Evolutionary conservation across 1,140 invertebrate genomes (phyloP).

Genomic region (Maniola jurtina): DNA sequence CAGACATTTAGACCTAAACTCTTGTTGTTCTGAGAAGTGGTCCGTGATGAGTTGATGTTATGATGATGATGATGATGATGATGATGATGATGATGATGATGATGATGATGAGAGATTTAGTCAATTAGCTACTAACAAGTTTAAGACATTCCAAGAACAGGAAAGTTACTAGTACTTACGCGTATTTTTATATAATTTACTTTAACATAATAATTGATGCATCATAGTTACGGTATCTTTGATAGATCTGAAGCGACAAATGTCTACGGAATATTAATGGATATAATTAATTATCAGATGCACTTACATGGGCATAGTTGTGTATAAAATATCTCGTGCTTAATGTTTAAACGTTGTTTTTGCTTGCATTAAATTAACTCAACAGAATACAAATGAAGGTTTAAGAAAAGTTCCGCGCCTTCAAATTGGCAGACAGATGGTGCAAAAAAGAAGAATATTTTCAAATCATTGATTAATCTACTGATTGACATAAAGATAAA

Average conservation of each 20-base stretch:
- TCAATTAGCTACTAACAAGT: too few relatives aligned
- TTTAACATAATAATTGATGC: background rate
- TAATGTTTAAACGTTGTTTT: slow-evolving; percentile 7
- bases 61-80: too few relatives aligned
- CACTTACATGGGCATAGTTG: slow-evolving; percentile 10
- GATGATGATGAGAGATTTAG: too few relatives aligned
- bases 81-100: too few relatives aligned
- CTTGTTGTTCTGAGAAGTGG: too few relatives aligned
- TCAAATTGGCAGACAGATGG: slow-evolving; percentile 1
- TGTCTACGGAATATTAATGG: slow-evolving; percentile 17
- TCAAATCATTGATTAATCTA: background rate
- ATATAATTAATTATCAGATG: slow-evolving; percentile 12
- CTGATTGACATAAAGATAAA: background rate
- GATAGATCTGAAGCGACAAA: slow-evolving; percentile 27
- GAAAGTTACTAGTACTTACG: background rate
- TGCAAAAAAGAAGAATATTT: background rate
- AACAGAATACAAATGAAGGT: slow-evolving; percentile 9
- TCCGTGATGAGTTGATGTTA: too few relatives aligned
- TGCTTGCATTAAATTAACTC: slow-evolving; percentile 12
- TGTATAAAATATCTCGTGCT: slow-evolving; percentile 8
- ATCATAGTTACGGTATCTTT: slow-evolving; percentile 14
- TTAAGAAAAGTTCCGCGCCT: slow-evolving; percentile 2
- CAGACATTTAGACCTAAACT: too few relatives aligned
- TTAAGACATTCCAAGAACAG: background rate
- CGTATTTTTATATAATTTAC: background rate